These are phyloP conservation scores for Xenopus borealis DNA, from an alignment of 2,113 vertebrate species.

Conservation along the genomic window DNA sequence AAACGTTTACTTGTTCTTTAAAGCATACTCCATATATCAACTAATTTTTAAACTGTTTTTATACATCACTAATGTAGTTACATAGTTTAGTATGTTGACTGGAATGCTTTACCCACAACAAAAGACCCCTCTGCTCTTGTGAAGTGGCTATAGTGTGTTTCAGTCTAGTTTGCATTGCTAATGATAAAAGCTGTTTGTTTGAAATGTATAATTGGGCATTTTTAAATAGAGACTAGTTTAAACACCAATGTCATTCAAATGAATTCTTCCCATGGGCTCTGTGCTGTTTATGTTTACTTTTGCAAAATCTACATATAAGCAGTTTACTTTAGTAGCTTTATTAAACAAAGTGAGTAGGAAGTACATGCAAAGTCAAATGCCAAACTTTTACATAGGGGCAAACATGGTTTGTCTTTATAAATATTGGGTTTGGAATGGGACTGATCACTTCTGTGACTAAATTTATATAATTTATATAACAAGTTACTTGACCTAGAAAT, in stretches of 20 bases:
- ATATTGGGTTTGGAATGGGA: no score
- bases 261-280: slow-evolving; percentile 73
- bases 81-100: no score
- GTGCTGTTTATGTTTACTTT: slow-evolving; percentile 63
- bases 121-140: slow-evolving; percentile 64
- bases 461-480: no score
- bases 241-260: slow-evolving; percentile 80
- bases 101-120: no score
- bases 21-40: no score
- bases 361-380: not conserved
- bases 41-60: no score
- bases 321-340: slow-evolving; percentile 66
- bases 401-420: not conserved
- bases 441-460: no score
- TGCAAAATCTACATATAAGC: slow-evolving; percentile 64
- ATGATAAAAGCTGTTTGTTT: slow-evolving; percentile 80
- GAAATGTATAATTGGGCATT: slow-evolving; percentile 74
- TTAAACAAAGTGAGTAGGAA: not conserved
- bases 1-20: no score
- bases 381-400: no score
- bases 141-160: slow-evolving; percentile 66
- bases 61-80: no score
- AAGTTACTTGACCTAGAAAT: no score
- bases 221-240: slow-evolving; percentile 85
- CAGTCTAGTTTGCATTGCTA: slow-evolving; percentile 79